Percentiles rank a stretch among this genome's conserved stretches.
phyloP scores from a whole-genome alignment of 1,140 invertebrate genomes.

The Microplitis demolitor region DNA sequence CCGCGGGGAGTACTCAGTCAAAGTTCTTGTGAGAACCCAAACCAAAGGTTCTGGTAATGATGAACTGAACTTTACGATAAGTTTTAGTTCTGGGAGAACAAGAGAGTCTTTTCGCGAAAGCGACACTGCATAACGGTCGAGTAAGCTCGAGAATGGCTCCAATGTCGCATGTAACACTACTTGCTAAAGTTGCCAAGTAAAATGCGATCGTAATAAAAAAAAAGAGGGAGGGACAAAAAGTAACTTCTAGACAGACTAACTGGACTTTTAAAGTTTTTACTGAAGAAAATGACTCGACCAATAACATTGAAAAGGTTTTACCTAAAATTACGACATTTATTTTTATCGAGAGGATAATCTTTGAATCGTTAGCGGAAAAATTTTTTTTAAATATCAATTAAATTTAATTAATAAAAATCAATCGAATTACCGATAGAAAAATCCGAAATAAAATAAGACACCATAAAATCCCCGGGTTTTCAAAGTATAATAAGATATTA shows the following conservation, averaged over 20 bases:
- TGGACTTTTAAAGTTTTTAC: background rate
- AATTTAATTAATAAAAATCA: too few species aligned
- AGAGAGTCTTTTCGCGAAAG: slow-evolving; percentile 1
- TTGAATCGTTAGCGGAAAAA: background rate
- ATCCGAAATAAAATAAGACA: too few species aligned
- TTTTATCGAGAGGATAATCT: too few species aligned
- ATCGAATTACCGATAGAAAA: too few species aligned
- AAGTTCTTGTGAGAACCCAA: slow-evolving; percentile 8
- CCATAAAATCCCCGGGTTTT: too few species aligned
- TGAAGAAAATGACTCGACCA: background rate
- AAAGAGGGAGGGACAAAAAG: background rate
- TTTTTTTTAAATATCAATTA: slow-evolving; percentile 19
- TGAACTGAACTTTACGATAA: slow-evolving; percentile 28
- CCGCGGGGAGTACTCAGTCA: background rate
- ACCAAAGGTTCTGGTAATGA: slow-evolving; percentile 22
- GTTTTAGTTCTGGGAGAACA: background rate
- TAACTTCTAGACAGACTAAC: background rate
- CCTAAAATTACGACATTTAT: background rate
- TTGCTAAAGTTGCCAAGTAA: background rate
- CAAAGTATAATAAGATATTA: too few species aligned
- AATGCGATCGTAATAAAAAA: background rate
- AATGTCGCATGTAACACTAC: slow-evolving; percentile 27
- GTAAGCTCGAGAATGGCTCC: background rate
- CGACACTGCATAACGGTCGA: slow-evolving; percentile 3
- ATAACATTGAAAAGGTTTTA: slow-evolving; percentile 9